These are phyloP conservation scores for Ochotona princeps DNA, from an alignment of 2,113 vertebrate genomes.

Conservation along the genomic window DNA sequence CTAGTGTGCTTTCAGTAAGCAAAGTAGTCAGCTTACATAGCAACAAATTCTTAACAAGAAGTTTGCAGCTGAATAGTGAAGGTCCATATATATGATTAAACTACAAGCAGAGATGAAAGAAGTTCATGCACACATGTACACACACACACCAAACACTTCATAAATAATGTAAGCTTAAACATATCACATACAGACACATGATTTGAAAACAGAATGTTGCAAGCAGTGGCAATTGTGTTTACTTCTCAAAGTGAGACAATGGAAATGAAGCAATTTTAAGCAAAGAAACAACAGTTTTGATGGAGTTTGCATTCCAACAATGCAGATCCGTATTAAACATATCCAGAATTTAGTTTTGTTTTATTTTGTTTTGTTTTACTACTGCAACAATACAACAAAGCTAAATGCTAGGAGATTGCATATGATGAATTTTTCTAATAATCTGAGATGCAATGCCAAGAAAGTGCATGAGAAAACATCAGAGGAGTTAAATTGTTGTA, in stretches of 20 bases:
- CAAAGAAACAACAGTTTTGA: not conserved
- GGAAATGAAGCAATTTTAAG: not conserved
- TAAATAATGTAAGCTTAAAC: not conserved
- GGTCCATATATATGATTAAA: not conserved
- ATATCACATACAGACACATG: not conserved
- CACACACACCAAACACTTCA: not conserved
- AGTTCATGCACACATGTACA: not conserved
- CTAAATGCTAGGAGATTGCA: not conserved
- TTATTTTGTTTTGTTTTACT: too few relatives aligned
- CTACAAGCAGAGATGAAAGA: not conserved
- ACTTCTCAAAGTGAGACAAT: not conserved
- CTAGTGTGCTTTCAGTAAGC: not conserved
- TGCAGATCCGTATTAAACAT: not conserved
- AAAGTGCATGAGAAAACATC: not conserved
- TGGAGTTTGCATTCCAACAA: not conserved
- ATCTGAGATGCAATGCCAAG: not conserved
- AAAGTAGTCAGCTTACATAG: not conserved
- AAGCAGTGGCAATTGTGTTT: not conserved
- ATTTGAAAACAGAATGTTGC: not conserved
- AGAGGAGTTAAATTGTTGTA: not conserved
- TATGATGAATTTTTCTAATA: not conserved
- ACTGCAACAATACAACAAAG: not conserved
- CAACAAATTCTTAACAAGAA: not conserved
- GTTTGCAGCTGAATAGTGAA: not conserved
- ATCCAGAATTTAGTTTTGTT: too few relatives aligned